Conservation (phyloP, 2,888 invertebrate species). For the Drosophila mayaguana region DNA sequence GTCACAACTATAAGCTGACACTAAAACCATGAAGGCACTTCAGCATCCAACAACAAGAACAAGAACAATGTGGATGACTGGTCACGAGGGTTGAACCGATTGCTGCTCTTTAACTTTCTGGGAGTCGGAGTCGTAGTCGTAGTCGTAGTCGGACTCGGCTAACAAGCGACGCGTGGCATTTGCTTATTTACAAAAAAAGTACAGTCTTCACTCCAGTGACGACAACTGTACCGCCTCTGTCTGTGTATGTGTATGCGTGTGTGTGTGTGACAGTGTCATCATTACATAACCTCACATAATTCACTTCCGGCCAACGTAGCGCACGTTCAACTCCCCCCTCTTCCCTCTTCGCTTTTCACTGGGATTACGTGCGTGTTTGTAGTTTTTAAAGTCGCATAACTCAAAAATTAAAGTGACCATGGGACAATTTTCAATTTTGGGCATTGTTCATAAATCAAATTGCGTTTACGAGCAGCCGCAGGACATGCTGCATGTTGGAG, state of each 20-base stretch:
- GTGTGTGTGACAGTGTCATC: conserved; percentile 56
- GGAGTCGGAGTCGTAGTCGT: conserved; percentile 5
- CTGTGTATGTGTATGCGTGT: background rate
- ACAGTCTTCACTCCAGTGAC: conserved; percentile 64
- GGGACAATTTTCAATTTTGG: conserved; percentile 82
- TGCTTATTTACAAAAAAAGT: conserved; percentile 77
- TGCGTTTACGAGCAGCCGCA: conserved; percentile 68
- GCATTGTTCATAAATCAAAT: conserved; percentile 76
- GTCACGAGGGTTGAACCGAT: conserved; percentile 64
- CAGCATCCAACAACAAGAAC: conserved; percentile 38
- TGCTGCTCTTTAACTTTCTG: conserved; percentile 72
- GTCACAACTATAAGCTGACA: conserved; percentile 80
- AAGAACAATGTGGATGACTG: conserved; percentile 18
- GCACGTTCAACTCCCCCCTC: conserved; percentile 50
- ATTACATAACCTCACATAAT: conserved; percentile 82
- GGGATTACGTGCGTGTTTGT: conserved; percentile 21
- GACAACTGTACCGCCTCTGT: conserved; percentile 36
- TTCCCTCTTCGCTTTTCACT: background rate
- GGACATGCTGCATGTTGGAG: conserved; percentile 47
- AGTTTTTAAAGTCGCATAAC: conserved; percentile 83
- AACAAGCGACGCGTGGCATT: conserved; percentile 75
- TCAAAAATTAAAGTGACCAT: conserved; percentile 84
- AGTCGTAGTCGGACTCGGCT: conserved; percentile 27
- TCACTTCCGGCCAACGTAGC: conserved; percentile 78
- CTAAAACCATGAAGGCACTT: conserved; percentile 77